Conservation (phyloP, 2,113 vertebrate species). For the Pomatostomus ruficeps region DNA sequence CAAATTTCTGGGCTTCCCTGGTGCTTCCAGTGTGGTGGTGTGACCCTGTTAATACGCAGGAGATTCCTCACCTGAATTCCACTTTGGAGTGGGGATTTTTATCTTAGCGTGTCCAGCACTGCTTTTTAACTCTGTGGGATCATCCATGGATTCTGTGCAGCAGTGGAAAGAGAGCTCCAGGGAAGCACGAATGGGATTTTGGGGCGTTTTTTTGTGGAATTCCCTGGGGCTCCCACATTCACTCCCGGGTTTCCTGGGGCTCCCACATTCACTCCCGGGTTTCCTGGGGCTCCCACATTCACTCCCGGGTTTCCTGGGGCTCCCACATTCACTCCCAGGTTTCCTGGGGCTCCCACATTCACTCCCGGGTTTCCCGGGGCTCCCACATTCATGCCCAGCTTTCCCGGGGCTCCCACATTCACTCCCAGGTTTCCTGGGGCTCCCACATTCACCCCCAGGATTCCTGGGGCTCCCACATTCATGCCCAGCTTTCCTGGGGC, state of each 20-base stretch:
- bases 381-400: too few species aligned
- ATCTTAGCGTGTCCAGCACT: background rate
- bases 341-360: background rate
- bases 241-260: background rate
- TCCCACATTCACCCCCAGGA: too few species aligned
- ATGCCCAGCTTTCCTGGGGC: background rate
- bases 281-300: background rate
- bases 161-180: background rate
- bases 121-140: background rate
- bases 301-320: background rate
- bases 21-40: background rate
- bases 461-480: background rate
- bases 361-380: background rate
- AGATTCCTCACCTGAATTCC: background rate
- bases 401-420: background rate
- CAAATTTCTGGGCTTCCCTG: background rate
- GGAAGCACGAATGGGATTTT: background rate
- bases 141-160: background rate
- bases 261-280: too few species aligned
- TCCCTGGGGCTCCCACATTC: background rate
- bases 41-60: background rate
- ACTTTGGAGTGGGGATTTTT: accelerated
- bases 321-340: too few species aligned
- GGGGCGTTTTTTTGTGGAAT: background rate
- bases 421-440: background rate